phyloP scores from a whole-genome alignment of 2,113 vertebrate species.

The Antennarius striatus region DNA sequence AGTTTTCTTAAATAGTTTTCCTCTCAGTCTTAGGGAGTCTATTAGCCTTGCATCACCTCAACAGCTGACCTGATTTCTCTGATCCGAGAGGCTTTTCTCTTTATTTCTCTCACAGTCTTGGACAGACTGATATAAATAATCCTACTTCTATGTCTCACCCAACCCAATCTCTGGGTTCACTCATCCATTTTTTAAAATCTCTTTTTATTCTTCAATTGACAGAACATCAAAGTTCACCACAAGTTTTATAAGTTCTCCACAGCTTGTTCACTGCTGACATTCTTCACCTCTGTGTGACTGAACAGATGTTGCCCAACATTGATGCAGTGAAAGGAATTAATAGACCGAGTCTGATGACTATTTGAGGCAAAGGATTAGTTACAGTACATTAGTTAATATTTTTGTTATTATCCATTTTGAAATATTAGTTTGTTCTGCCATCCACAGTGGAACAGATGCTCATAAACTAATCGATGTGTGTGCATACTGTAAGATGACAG shows the following conservation, averaged over 20 bases:
- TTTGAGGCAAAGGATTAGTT: not conserved
- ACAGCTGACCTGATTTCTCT: constrained; percentile 53
- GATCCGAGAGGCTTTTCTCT: constrained; percentile 21
- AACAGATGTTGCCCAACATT: constrained; percentile 15
- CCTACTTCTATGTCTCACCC: constrained; percentile 18
- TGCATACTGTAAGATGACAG: too few species aligned
- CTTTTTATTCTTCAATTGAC: not conserved
- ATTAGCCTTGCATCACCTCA: constrained; percentile 27
- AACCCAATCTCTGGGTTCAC: constrained; percentile 15
- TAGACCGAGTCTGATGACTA: not conserved
- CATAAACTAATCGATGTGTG: not conserved
- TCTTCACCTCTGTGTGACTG: constrained; percentile 4
- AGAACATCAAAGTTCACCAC: constrained; percentile 11
- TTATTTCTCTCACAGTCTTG: not conserved
- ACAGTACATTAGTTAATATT: not conserved
- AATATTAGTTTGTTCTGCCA: constrained; percentile 5
- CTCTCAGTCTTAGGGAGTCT: constrained; percentile 7
- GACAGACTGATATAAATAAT: constrained; percentile 26
- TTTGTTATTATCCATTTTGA: not conserved
- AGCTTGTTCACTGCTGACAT: constrained; percentile 3
- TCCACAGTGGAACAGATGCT: not conserved
- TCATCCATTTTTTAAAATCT: constrained; percentile 12
- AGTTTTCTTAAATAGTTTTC: not conserved
- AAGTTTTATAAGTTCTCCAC: constrained; percentile 4
- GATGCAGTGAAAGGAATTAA: constrained; percentile 6